A percentile compares a stretch with the other conserved stretches of the same genome.
phyloP scores from a whole-genome alignment of 1,140 invertebrate genomes.

The Ganaspis sp. region DNA sequence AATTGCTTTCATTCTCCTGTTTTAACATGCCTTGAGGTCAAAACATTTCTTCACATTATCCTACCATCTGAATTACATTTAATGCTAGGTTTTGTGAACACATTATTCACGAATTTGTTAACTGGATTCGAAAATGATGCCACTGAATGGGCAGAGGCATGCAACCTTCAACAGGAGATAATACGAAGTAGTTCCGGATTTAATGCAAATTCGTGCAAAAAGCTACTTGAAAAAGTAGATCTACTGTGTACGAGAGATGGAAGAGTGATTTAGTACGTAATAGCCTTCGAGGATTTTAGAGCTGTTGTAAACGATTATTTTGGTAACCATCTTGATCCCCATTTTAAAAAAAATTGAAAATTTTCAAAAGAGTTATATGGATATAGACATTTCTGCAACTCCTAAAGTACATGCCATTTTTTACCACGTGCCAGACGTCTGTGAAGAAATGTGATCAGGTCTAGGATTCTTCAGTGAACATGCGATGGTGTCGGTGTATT shows the following conservation, averaged over 20 bases:
- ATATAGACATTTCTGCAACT: neutral
- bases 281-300: neutral
- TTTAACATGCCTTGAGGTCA: conserved; percentile 27
- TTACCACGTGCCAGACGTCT: neutral
- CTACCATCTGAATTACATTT: conserved; percentile 37
- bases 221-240: neutral
- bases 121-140: neutral
- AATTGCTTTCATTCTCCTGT: conserved; percentile 39
- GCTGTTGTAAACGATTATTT: neutral
- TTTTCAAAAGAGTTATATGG: neutral
- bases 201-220: too few relatives aligned
- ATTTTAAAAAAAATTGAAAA: neutral
- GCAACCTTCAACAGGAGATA: neutral
- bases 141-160: neutral
- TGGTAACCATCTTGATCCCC: too few relatives aligned
- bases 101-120: neutral
- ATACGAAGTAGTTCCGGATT: neutral
- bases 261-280: neutral
- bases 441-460: neutral
- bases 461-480: neutral
- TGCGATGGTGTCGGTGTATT: neutral
- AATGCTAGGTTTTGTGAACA: conserved; percentile 23
- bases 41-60: conserved; percentile 36
- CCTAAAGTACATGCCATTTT: neutral
- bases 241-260: neutral